Conservation (phyloP, 1,140 invertebrate genomes). For the Dreissena rostriformis region DNA sequence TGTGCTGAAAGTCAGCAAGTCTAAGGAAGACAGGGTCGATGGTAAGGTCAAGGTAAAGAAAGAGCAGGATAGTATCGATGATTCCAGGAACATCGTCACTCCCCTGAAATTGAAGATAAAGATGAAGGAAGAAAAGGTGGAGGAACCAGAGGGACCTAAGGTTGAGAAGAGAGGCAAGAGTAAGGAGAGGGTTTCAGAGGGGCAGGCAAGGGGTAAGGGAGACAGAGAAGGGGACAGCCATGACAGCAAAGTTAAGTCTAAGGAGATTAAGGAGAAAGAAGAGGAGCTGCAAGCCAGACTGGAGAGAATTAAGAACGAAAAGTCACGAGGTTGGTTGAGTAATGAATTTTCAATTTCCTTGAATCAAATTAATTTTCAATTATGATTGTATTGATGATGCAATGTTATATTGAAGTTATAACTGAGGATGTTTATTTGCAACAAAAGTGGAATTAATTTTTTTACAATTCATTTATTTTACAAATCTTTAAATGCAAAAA, state of each 20-base stretch:
- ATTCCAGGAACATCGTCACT: neutral
- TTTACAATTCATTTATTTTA: no score
- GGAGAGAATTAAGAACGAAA: neutral
- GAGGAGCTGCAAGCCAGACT: slow-evolving; percentile 1
- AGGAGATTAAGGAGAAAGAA: slow-evolving; percentile 47
- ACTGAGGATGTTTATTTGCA: no score
- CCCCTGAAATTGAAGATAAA: slow-evolving; percentile 9
- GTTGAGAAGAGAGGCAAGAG: slow-evolving; percentile 54
- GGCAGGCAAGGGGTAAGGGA: slow-evolving; percentile 46
- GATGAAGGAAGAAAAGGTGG: slow-evolving; percentile 37
- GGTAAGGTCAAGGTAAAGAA: slow-evolving; percentile 14
- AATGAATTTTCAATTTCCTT: no score
- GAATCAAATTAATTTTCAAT: no score
- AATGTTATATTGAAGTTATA: no score
- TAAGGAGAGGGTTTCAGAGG: slow-evolving; percentile 44
- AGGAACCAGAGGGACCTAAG: slow-evolving; percentile 43
- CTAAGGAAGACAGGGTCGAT: slow-evolving; percentile 34
- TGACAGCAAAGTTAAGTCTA: slow-evolving; percentile 45
- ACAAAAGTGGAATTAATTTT: no score
- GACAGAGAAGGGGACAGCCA: slow-evolving; percentile 48
- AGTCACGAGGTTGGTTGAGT: neutral
- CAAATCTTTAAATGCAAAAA: no score
- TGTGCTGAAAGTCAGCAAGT: slow-evolving; percentile 10
- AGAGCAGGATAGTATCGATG: neutral
- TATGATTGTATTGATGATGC: no score